Evolutionary conservation across 2,113 vertebrate species (phyloP), one percentile per base, ranked within the genome.

Genomic region (Ceyx margarethae): DNA sequence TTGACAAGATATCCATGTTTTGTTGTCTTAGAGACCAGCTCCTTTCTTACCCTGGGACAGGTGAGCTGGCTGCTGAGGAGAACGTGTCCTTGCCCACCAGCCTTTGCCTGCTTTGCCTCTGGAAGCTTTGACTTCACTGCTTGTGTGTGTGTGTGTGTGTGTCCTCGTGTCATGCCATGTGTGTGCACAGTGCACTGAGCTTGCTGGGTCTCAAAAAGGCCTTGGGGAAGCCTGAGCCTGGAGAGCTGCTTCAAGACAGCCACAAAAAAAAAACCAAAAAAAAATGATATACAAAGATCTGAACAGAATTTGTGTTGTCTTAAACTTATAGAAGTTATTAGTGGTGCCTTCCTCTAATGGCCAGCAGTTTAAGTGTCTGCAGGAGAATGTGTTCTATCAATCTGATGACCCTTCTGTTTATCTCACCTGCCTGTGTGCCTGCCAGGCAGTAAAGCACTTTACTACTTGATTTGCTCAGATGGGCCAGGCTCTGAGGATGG

Each of bases 401-500:
- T 88, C 45, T 66, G 22, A n/a, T 77, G 51, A 20, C 45, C 56
- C 42, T 60, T 35, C 8, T 9, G 1, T 77, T 58, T 62, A 16
- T 62, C 9, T 13, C 6, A 7, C 62, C 37, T 64, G 76, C 23
- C n/a, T 42, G 0, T 11, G 16, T 67, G 20, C n/a, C 35, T 51
- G 0, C 10, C 0, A 10, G 43, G 6, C 71, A 85, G 37, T 91
- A 77, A 95, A 82, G 51, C n/a, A 16, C 26, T 46, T 67, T 65
- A 8, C 7, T 94, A 85, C 92, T 82, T 93, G 77, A 22, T 93
- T 92, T 78, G 50, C 85, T 60, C 87, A 99, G 99, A 97, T 98
- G 81, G 98, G 97, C 64, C 95, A 99, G 77, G 87, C 96, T 51
- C 89, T 99, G 65, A 96, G 97, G 90, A 97, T 99, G 56, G 99